These are phyloP conservation scores for Myathropa florea DNA, from an alignment of 2,888 invertebrate genomes.

Conservation along the genomic window DNA sequence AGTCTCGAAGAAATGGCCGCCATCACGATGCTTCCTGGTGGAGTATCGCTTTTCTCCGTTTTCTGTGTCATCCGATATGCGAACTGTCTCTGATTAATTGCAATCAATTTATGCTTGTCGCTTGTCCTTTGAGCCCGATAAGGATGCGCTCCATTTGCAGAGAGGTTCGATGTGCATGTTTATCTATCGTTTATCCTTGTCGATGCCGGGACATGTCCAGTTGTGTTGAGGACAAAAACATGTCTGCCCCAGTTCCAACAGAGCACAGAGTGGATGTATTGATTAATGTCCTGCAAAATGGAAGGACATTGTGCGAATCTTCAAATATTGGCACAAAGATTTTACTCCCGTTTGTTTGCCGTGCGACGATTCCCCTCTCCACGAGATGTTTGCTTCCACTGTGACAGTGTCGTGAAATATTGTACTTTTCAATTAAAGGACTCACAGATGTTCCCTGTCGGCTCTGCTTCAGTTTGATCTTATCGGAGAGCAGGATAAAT, in stretches of 20 bases:
- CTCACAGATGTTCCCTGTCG: conserved; percentile 13
- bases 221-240: conserved; percentile 45
- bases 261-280: conserved; percentile 32
- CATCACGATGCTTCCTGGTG: conserved; percentile 3
- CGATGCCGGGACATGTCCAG: conserved; percentile 28
- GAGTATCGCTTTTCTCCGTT: conserved; percentile 24
- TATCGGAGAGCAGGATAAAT: neutral
- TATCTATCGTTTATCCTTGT: conserved; percentile 61
- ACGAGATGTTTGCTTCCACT: neutral
- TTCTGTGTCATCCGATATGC: conserved; percentile 18
- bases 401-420: conserved; percentile 19
- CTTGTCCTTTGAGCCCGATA: conserved; percentile 19
- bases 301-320: conserved; percentile 55
- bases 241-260: conserved; percentile 43
- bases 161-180: conserved; percentile 50
- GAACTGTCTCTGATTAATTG: conserved; percentile 64
- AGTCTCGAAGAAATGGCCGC: conserved; percentile 10
- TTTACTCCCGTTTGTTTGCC: neutral
- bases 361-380: too few species aligned
- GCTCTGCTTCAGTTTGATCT: neutral
- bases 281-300: conserved; percentile 60
- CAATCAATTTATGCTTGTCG: conserved; percentile 41
- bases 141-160: conserved; percentile 51
- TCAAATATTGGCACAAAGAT: conserved; percentile 59
- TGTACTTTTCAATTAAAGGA: conserved; percentile 15